Evolutionary conservation across 2,888 invertebrate genomes (phyloP), one percentile per base, ranked within the genome.

Genomic region (Dryocosmus kuriphilus): DNA sequence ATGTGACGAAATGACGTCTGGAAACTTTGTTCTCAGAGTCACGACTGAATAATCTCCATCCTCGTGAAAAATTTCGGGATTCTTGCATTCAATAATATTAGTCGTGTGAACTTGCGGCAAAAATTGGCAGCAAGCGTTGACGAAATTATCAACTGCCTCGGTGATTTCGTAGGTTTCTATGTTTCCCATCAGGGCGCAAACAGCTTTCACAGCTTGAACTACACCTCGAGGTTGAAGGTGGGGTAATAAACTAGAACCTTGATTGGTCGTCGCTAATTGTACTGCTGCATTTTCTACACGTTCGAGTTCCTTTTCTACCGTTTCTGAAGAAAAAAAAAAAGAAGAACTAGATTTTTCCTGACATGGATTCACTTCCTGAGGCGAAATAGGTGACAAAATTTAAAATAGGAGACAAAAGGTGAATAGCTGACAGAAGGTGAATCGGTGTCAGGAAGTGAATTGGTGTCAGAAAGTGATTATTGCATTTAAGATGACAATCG

Each of bases 191-290:
- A 97, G 92, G 38, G 97, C 96, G 88, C 98, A 97, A 55, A 99
- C 95, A 0, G 98, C 97, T 92, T 98, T 98, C 1, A 98, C 97
- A 0, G 97, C 96, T 91, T 99, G 98, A 63, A 96, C 94, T 65
- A 98, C 96, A 6, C 96, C 94, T n/a, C 94, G 94, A 32, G 95
- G 94, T 86, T 95, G 95, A 24, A 95, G 85, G 51, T 92, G 90
- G 51, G 91, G 90, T 76, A 91, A 83, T 46, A 91, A 86, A 83
- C 88, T 89, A 46, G 90, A 86, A 74, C 90, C 88, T 77, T 91
- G 89, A 85, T 87, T 90, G 35, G 88, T 84, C 6, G 89, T 91
- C 41, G 89, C 90, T 79, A 91, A 86, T 83, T 91, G 90, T 61
- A 93, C 91, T 0, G 94, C 94, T 32, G 94, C 94, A 5, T 94